phyloP scores from a whole-genome alignment of 2,113 vertebrate species.

The human region DNA sequence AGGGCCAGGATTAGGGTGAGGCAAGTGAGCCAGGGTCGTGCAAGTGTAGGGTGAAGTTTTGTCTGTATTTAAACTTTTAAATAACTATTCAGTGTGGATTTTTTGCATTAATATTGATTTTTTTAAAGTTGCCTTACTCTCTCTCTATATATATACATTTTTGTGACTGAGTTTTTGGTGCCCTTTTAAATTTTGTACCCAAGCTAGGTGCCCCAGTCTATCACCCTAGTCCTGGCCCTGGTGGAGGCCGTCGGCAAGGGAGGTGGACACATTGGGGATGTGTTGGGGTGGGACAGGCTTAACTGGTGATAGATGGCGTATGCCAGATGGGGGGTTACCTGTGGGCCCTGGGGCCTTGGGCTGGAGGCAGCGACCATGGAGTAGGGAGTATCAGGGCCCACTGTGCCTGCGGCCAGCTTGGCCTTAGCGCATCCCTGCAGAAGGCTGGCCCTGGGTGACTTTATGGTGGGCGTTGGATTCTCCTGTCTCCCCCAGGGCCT shows the following conservation, averaged over 20 bases:
- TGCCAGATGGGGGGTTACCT: neutral
- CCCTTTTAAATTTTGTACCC: neutral
- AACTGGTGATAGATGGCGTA: neutral
- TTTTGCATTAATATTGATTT: neutral
- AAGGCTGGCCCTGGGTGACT: neutral
- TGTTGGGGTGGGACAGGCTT: neutral
- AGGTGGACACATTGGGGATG: fast-evolving
- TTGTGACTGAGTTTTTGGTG: neutral
- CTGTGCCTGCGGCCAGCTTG: neutral
- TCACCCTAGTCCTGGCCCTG: neutral
- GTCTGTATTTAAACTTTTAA: neutral
- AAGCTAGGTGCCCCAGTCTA: too few relatives aligned
- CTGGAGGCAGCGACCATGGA: neutral
- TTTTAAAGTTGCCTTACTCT: neutral
- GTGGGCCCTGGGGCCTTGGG: neutral
- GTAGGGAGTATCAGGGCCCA: fast-evolving
- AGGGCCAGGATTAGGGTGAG: neutral
- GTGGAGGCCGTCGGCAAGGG: neutral
- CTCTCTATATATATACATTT: too few relatives aligned
- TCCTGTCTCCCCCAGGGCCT: neutral
- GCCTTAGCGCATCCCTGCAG: fast-evolving
- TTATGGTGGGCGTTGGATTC: too few relatives aligned
- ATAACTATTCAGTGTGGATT: neutral
- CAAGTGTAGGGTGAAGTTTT: neutral
- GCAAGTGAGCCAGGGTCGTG: fast-evolving